A percentile compares a stretch with the other conserved stretches of the same genome.
These are phyloP conservation scores for Brachyptera putata DNA, from an alignment of 2,888 invertebrate species.

Conservation along the genomic window DNA sequence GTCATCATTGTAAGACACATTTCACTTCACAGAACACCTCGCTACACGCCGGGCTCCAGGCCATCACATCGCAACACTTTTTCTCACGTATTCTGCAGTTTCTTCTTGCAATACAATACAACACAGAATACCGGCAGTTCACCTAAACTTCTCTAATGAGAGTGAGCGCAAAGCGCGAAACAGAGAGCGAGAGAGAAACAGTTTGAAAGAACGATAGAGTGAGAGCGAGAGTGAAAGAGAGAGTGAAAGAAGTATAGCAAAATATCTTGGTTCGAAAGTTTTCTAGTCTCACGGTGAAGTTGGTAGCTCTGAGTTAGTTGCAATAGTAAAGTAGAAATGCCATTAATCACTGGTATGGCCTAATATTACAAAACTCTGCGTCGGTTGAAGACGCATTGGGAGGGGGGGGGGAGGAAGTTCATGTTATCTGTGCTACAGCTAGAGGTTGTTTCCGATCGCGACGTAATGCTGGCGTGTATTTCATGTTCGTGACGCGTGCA, in stretches of 20 bases:
- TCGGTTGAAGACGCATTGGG: background rate
- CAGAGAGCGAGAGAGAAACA: too few relatives aligned
- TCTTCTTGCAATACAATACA: slow-evolving; percentile 1
- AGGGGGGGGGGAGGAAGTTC: too few relatives aligned
- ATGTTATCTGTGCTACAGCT: too few relatives aligned
- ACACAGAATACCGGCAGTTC: slow-evolving; percentile 8
- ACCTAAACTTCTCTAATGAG: slow-evolving; percentile 13
- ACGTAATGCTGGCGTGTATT: too few relatives aligned
- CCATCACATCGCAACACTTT: too few relatives aligned
- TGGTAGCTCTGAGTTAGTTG: slow-evolving; percentile 10
- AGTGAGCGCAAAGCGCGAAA: background rate
- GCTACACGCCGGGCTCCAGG: too few relatives aligned
- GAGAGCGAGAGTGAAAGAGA: background rate
- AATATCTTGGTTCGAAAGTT: slow-evolving; percentile 19
- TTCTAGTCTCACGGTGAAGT: slow-evolving; percentile 9
- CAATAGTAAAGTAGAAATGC: slow-evolving; percentile 24
- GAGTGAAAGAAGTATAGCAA: slow-evolving; percentile 4
- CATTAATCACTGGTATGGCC: slow-evolving; percentile 30
- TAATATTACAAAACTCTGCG: slow-evolving; percentile 24
- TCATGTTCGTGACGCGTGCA: too few relatives aligned
- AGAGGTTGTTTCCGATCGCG: too few relatives aligned
- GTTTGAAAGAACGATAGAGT: background rate
- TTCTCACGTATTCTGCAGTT: background rate
- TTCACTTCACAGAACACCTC: too few relatives aligned
- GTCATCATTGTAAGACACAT: too few relatives aligned